These are phyloP conservation scores for Brachylomia viminalis DNA, from an alignment of 2,888 invertebrate genomes.

Conservation along the genomic window DNA sequence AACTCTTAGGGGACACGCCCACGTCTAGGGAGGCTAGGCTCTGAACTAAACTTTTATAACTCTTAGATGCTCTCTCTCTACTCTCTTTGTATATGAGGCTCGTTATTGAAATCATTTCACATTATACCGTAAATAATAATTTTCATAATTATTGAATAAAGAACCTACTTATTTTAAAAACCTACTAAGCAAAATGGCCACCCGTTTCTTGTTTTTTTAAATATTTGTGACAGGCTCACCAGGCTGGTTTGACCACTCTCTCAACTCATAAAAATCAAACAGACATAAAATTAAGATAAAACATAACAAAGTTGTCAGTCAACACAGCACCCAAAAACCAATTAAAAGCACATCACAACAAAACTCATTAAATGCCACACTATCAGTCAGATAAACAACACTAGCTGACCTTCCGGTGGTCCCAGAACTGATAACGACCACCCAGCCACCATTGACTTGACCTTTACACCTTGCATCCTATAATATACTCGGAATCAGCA, in stretches of 20 bases:
- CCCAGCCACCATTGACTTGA: constrained; percentile 46
- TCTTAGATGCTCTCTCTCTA: no score
- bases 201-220: neutral
- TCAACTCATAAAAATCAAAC: neutral
- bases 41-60: neutral
- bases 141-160: neutral
- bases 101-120: neutral
- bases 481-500: constrained; percentile 72
- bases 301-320: neutral
- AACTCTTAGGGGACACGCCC: neutral
- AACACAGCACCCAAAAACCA: constrained; percentile 12
- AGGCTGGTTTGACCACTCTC: no score
- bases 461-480: constrained; percentile 75
- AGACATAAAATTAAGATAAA: neutral
- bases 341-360: constrained; percentile 36
- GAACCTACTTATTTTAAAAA: neutral
- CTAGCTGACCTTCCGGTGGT: constrained; percentile 68
- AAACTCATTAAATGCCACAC: constrained; percentile 40
- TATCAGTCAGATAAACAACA: constrained; percentile 66
- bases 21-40: neutral
- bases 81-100: neutral
- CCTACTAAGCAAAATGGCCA: no score
- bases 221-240: no score
- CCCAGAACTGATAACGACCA: constrained; percentile 74
- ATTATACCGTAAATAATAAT: no score